Evolutionary conservation across 2,113 vertebrate species (phyloP), one percentile per base, ranked within the genome.

Genomic region (Acrocephalus kingi): DNA sequence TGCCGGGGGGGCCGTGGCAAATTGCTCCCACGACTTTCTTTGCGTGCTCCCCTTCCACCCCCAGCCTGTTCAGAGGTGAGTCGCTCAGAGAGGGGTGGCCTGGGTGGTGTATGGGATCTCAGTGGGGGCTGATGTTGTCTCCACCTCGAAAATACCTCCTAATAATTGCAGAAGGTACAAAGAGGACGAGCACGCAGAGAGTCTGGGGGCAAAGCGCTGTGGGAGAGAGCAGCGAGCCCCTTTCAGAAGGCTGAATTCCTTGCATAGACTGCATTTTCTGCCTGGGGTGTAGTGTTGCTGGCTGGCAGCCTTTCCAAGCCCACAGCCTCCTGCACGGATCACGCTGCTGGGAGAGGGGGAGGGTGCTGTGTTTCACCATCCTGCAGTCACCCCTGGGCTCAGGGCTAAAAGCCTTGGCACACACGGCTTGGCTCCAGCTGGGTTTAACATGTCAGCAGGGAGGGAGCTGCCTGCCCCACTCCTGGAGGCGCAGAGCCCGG

Each of bases 211-310:
- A 75, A 25, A 75, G 86, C 28, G 20, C 90, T 86, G 92, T 88
- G 90, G 79, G 90, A 94, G 94, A 86, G 94, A 96, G 82, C 90
- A 86, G 76, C 7, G 11, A 92, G 92, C 71, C 63, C 0, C 1
- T 93, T 92, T 95, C 92, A 81, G 95, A 84, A 93, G 92, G 92
- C 93, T 48, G 59, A 93, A 96, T 96, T 95, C 95, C 90, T 92
- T 14, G 78, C 94, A 96, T 96, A 96, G 80, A 75, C 92, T 80
- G 89, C 94, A 94, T 96, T 97, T 95, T 94, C 94, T 97, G 96
- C 90, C 96, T 88, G 76, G 88, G 96, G 96, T 96, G 93, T 96
- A 95, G 94, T 96, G 92, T 96, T 96, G 94, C 96, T 84, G 90
- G 48, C 93, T 96, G 93, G 92, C 94, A 96, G 62, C 39, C 56